Evolutionary conservation across 2,797 vertebrate species (phyloP), one percentile per base, ranked within the genome.

Genomic region (Carduelis carduelis): DNA sequence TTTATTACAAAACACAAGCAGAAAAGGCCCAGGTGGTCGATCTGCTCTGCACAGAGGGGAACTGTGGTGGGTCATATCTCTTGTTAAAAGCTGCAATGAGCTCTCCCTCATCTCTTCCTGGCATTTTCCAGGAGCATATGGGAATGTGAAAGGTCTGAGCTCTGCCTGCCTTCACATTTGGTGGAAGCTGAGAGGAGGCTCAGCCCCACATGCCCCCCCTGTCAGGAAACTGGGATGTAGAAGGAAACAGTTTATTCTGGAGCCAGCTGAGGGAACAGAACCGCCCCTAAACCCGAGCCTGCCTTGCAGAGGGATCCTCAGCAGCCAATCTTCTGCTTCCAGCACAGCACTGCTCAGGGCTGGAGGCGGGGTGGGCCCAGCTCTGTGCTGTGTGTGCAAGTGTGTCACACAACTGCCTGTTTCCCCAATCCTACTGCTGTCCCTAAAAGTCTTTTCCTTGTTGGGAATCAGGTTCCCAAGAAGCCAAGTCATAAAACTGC

Each of bases 301-400:
- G 47, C 11, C 79, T 50, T 17, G 63, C 52, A 70, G 63, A 34
- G 28, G 35, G 52, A 63, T 75, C 66, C 56, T 39, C 47, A 11
- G 5, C 60, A 80, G 76, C 95, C 95, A 93, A 88, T 96, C 84
- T 74, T 18, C 14, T 35, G 69, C 91, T 78, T 87, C 95, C 93
- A 96, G 92, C 93, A 2, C 87, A 71, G 82, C 44, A 28, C 65
- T 24, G 61, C 7, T 20, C 35, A 6, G 23, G 65, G 55, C 15
- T 10, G 18, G 60, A 63, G 11, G 39, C 0, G 28, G 61, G 75
- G 4, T 6, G 59, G 75, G 63, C 21, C 85, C 53, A 11, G 35
- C 15, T 39, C 1, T 23, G 19, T 8, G 49, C 59, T 22, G 1
- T 10, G 5, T 69, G 65, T 21, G 21, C 49, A 9, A 5, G 2